These are phyloP conservation scores for Catagonus wagneri DNA, from an alignment of 2,113 vertebrate species.

Conservation along the genomic window DNA sequence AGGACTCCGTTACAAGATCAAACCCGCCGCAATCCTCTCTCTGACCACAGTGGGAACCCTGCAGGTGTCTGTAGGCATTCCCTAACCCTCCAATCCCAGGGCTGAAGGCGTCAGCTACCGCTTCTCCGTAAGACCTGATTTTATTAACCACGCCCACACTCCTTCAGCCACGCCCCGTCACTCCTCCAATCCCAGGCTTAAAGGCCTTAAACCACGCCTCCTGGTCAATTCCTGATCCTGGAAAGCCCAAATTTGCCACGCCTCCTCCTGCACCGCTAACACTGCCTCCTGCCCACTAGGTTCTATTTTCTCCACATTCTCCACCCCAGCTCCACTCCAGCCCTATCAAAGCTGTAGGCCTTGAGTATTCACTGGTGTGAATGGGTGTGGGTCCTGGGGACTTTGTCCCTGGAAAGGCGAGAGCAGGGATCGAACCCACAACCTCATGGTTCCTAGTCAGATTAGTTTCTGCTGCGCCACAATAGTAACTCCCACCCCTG, in stretches of 20 bases:
- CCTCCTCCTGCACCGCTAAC: accelerated
- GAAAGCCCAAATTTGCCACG: accelerated
- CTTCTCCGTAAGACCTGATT: accelerated
- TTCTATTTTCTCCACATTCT: background rate
- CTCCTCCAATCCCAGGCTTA: background rate
- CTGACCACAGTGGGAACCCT: accelerated
- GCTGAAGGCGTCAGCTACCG: background rate
- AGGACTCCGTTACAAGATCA: background rate
- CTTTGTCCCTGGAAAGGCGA: no score
- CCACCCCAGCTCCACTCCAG: no score
- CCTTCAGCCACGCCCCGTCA: background rate
- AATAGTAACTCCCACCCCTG: no score
- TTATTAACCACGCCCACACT: background rate
- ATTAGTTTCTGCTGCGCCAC: no score
- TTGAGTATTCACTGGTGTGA: background rate
- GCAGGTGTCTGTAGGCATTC: background rate
- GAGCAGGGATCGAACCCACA: no score
- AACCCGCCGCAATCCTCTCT: background rate
- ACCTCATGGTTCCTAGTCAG: no score
- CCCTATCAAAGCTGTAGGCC: background rate
- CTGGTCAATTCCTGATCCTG: background rate
- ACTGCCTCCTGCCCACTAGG: background rate
- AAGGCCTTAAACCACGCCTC: background rate
- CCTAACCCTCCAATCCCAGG: background rate
- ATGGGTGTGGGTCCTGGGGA: background rate